These are phyloP conservation scores for Mythimna lalbum DNA, from an alignment of 2,888 invertebrate genomes.

Conservation along the genomic window DNA sequence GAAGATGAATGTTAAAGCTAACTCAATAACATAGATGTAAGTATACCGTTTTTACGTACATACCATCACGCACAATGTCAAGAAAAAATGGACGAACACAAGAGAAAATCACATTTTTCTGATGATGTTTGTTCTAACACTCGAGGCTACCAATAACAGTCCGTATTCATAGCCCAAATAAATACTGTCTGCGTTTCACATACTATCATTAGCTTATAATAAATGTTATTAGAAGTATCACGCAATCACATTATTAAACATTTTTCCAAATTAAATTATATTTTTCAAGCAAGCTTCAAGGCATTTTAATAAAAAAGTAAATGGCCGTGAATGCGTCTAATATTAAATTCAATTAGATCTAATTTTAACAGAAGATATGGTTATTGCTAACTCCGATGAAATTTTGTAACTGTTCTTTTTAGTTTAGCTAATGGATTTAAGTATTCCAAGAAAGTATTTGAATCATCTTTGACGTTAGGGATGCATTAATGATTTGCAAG, in stretches of 20 bases:
- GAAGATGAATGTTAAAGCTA: not conserved
- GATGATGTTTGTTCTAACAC: constrained; percentile 33
- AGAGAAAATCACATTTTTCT: constrained; percentile 27
- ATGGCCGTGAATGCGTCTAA: constrained; percentile 25
- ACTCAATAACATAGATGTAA: constrained; percentile 3
- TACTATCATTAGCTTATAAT: constrained; percentile 74
- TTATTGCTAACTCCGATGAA: constrained; percentile 7
- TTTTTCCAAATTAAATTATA: constrained; percentile 38
- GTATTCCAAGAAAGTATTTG: constrained; percentile 38
- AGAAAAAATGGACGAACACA: not conserved
- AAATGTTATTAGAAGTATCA: constrained; percentile 61
- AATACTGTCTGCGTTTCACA: constrained; percentile 60
- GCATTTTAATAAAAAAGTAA: constrained; percentile 34
- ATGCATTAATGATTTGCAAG: constrained; percentile 50
- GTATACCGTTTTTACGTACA: not conserved
- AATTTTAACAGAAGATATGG: constrained; percentile 26
- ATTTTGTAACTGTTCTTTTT: constrained; percentile 32
- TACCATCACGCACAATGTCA: not conserved
- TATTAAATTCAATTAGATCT: constrained; percentile 43
- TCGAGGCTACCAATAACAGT: constrained; percentile 63
- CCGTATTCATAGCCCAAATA: constrained; percentile 22
- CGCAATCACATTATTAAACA: constrained; percentile 47
- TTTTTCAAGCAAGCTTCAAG: constrained; percentile 21
- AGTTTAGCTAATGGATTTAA: constrained; percentile 25
- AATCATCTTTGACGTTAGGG: constrained; percentile 14